Percentiles rank a stretch among this genome's conserved stretches.
These are phyloP conservation scores for Gopherus flavomarginatus DNA, from an alignment of 2,113 vertebrate genomes.

Conservation along the genomic window DNA sequence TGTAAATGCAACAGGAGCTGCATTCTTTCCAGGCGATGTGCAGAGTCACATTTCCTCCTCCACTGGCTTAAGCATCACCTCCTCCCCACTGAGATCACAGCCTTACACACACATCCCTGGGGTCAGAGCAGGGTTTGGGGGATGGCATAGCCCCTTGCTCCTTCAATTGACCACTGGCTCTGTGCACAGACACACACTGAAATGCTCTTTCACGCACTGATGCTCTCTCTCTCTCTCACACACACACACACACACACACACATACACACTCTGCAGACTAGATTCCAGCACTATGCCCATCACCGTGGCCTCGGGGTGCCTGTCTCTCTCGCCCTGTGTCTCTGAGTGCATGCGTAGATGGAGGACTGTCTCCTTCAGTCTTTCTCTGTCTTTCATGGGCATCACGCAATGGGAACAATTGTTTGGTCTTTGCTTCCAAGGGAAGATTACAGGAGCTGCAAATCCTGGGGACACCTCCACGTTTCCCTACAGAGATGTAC, in stretches of 20 bases:
- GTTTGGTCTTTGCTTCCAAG: background rate
- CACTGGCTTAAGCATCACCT: conserved; percentile 33
- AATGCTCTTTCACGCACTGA: too few relatives aligned
- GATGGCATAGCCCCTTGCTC: too few relatives aligned
- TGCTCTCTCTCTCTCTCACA: too few relatives aligned
- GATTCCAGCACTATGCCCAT: background rate
- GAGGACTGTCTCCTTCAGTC: background rate
- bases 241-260: too few relatives aligned
- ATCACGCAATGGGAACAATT: background rate
- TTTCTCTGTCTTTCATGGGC: background rate
- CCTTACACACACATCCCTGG: background rate
- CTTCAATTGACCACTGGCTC: background rate
- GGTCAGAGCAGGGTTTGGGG: too few relatives aligned
- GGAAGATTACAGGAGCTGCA: background rate
- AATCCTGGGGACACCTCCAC: background rate
- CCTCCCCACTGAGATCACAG: background rate
- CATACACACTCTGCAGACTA: background rate
- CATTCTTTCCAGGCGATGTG: conserved; percentile 49
- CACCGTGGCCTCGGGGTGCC: background rate
- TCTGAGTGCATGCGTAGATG: background rate
- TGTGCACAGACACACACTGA: too few relatives aligned
- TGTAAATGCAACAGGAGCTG: conserved; percentile 49
- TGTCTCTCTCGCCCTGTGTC: background rate
- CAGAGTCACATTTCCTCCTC: conserved; percentile 16
- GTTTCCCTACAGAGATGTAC: too few relatives aligned